A percentile compares a stretch with the other conserved stretches of the same genome.
phyloP scores from a whole-genome alignment of 53 echinoderm and acorn worm species.

The Paracentrotus lividus region DNA sequence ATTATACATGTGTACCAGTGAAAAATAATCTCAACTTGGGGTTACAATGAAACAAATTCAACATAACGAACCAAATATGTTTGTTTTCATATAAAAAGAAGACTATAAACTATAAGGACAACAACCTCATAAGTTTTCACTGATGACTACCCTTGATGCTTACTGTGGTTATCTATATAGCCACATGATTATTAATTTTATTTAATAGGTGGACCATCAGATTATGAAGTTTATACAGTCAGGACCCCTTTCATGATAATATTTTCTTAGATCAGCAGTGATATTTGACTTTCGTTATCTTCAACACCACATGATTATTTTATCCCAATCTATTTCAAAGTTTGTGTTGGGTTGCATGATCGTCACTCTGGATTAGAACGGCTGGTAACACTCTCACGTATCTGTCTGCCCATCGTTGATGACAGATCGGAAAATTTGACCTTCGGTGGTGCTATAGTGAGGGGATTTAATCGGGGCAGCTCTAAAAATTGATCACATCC shows the following conservation, averaged over 20 bases:
- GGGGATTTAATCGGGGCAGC: slow-evolving; percentile 36
- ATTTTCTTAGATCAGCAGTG: background rate
- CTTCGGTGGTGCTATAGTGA: slow-evolving; percentile 36
- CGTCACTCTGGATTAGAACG: background rate
- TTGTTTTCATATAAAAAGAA: too few species aligned
- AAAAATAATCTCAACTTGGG: too few species aligned
- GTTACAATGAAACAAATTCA: too few species aligned
- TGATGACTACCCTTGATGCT: too few species aligned
- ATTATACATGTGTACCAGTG: too few species aligned
- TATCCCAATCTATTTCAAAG: background rate
- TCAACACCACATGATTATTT: slow-evolving; percentile 13
- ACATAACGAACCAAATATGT: too few species aligned
- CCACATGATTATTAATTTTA: background rate
- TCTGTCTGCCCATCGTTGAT: slow-evolving; percentile 46
- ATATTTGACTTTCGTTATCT: slow-evolving; percentile 25
- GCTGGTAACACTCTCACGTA: background rate
- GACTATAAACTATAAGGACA: too few species aligned
- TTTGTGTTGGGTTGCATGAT: background rate
- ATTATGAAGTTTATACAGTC: background rate
- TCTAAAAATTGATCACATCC: slow-evolving; percentile 55
- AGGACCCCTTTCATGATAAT: background rate
- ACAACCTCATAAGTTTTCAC: too few species aligned
- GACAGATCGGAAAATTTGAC: slow-evolving; percentile 36
- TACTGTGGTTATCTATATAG: too few species aligned
- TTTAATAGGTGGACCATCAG: background rate